These are phyloP conservation scores for Diadophis punctatus DNA, from an alignment of 2,113 vertebrate genomes.

Conservation along the genomic window DNA sequence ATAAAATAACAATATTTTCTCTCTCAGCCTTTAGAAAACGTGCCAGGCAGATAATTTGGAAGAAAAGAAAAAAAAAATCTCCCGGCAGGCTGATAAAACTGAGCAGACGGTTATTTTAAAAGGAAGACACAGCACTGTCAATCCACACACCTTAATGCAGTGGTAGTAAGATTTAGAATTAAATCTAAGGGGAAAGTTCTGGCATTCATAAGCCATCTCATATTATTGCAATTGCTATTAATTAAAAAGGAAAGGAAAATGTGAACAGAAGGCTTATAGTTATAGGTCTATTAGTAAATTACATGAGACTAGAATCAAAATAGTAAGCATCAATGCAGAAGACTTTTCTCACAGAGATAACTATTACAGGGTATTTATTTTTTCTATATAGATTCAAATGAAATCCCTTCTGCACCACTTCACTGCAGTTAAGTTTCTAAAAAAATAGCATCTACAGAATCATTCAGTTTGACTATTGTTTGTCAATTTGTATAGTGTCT, in stretches of 20 bases:
- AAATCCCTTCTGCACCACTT: background rate
- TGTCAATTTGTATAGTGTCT: background rate
- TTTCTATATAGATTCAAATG: background rate
- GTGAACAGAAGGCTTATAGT: background rate
- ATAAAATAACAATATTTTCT: background rate
- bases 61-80: background rate
- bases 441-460: background rate
- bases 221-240: background rate
- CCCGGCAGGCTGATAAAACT: background rate
- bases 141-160: background rate
- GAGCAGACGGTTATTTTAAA: background rate
- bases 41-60: background rate
- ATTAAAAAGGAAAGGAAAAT: conserved; percentile 4
- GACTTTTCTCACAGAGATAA: background rate
- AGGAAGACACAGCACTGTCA: background rate
- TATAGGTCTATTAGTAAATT: background rate
- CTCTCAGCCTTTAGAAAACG: background rate
- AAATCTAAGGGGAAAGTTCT: background rate
- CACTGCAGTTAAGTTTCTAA: background rate
- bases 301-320: background rate
- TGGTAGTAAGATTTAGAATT: background rate
- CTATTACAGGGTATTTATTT: background rate
- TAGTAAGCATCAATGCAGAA: background rate
- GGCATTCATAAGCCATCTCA: background rate
- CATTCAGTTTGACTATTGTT: background rate